Evolutionary conservation across 2,113 vertebrate genomes (phyloP), one percentile per base, ranked within the genome.

Genomic region (Eulemur rufifrons): DNA sequence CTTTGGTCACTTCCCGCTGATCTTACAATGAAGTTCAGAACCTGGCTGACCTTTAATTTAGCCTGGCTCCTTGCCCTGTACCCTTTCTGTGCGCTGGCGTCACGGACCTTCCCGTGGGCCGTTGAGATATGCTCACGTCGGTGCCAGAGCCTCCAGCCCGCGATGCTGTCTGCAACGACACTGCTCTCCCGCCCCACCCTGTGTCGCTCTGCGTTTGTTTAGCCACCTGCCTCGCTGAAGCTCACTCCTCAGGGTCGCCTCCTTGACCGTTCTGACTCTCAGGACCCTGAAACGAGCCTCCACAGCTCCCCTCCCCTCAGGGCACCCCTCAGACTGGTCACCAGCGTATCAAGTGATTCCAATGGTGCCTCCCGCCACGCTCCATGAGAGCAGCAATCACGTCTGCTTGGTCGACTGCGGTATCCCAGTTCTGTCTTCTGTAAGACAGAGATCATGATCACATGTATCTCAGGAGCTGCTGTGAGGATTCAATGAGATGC

Each of bases 401-500:
- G 25, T 17, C 66, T 81, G 1, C 39, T 68, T 42, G 32, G 56
- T 82, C 64, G 47, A 39, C n/a, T 42, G 73, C 20, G 29, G 61
- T 42, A 15, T 59, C 61, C 78, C 56, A 45, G 25, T 68, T 77
- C 42, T 47, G 34, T 71, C 27, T 66, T 78, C 59, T 29, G 15
- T 54, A 32, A 71, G 42, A 71, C 8, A 11, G n/a, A 71, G 54
- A 25, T 52, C 14, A 13, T 59, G 76, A 42, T 13, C 27, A 74
- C 42, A 25, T 6, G 3, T 13, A 50, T 86, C 25, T 77, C 34
- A 59, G 93, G 25, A 68, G 34, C 32, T 34, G 37, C 61, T 59
- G 37, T 77, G 80, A 83, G 27, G 18, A 85, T 18, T 77, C 25
- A 90, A 34, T 63, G 73, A 91, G 50, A 63, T 95, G n/a, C 73